Evolutionary conservation across 2,797 vertebrate species (phyloP).

Genomic region (Philypnodon macrostomus): DNA sequence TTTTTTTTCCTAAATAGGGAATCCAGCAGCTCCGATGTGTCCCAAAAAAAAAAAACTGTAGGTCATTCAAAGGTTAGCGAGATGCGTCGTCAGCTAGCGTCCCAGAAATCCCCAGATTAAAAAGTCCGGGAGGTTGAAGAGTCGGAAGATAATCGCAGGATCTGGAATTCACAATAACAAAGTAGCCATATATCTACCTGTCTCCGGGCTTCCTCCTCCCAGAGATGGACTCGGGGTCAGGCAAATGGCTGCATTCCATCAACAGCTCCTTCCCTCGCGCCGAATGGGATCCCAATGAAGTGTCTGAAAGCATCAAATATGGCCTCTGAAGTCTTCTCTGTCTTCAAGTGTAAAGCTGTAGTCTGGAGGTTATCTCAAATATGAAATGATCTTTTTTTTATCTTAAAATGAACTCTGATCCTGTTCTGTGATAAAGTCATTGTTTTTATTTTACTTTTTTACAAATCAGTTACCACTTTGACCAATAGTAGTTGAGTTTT

Average conservation of each 20-base stretch:
- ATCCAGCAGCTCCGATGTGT: constrained; percentile 35
- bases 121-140: constrained; percentile 91
- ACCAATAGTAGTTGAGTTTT: too few species aligned
- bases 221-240: constrained; percentile 88
- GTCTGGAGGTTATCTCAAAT: too few species aligned
- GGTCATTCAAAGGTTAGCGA: constrained; percentile 87
- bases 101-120: constrained; percentile 93
- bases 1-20: constrained; percentile 48
- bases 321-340: constrained; percentile 38
- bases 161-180: constrained; percentile 99
- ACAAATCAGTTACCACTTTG: too few species aligned
- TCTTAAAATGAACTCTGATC: too few species aligned
- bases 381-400: too few species aligned
- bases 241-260: constrained; percentile 88
- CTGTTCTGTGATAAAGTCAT: too few species aligned
- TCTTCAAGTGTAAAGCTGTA: constrained; percentile 9
- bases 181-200: constrained; percentile 98
- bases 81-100: constrained; percentile 74
- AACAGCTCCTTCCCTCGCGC: constrained; percentile 68
- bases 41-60: constrained; percentile 35
- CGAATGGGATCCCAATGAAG: constrained; percentile 64
- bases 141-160: constrained; percentile 93
- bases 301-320: constrained; percentile 77
- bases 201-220: constrained; percentile 94
- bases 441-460: too few species aligned